A percentile compares a stretch with the other conserved stretches of the same genome.
Conservation (phyloP, 2,113 vertebrate genomes). For the Callocephalon fimbriatum region DNA sequence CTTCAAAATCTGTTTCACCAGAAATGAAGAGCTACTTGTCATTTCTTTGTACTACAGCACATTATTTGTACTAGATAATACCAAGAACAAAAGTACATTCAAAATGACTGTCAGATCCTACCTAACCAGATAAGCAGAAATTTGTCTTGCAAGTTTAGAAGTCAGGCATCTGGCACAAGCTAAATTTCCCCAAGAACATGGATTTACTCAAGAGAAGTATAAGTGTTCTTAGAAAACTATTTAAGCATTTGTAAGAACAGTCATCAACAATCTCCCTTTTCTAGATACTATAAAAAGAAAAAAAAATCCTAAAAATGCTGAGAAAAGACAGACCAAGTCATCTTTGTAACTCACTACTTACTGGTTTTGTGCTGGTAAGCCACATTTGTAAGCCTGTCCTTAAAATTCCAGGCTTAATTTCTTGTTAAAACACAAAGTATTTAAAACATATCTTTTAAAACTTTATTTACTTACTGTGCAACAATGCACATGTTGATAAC, state of each 20-base stretch:
- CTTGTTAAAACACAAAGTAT: background rate
- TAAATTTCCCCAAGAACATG: background rate
- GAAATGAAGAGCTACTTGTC: background rate
- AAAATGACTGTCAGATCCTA: background rate
- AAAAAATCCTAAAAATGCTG: background rate
- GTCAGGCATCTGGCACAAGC: background rate
- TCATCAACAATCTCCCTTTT: background rate
- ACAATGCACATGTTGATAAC: background rate
- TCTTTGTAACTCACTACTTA: background rate
- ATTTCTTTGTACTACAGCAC: background rate
- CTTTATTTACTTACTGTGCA: background rate
- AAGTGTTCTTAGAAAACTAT: background rate
- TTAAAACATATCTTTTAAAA: background rate
- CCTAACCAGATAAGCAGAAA: background rate
- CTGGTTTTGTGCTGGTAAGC: background rate
- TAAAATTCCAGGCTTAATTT: background rate
- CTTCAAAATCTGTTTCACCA: background rate
- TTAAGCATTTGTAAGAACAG: background rate
- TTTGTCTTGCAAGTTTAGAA: background rate
- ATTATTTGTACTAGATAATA: background rate
- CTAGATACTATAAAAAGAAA: background rate
- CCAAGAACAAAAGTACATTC: background rate
- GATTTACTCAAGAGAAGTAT: background rate
- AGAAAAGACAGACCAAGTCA: background rate
- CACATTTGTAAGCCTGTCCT: background rate